Conservation (phyloP, 1,140 invertebrate species). For the Onthophagus taurus region DNA sequence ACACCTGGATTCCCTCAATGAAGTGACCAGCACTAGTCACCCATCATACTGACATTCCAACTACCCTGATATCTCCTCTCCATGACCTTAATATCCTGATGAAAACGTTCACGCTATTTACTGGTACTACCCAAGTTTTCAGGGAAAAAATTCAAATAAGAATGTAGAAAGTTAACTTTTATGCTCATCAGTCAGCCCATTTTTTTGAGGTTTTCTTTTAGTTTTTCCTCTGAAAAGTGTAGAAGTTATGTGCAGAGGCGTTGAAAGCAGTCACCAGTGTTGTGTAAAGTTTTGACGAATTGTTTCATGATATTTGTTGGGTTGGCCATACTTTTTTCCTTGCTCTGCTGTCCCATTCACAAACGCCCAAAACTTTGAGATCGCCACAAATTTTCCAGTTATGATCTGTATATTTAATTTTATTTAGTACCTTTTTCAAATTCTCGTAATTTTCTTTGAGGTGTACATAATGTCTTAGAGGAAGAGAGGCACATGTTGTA, state of each 20-base stretch:
- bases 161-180: no score
- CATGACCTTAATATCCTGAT: no score
- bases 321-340: not conserved
- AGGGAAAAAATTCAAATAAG: constrained; percentile 1
- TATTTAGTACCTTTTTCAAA: constrained; percentile 1
- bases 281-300: no score
- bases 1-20: constrained; percentile 1
- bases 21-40: not conserved
- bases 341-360: not conserved
- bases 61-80: no score
- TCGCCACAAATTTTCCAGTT: not conserved
- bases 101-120: not conserved
- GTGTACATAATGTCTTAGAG: no score
- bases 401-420: constrained; percentile 1
- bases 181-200: no score
- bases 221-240: not conserved
- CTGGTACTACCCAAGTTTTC: constrained; percentile 1
- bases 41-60: constrained; percentile 1
- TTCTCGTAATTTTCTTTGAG: not conserved
- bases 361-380: no score
- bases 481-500: no score
- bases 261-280: not conserved
- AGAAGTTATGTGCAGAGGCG: constrained; percentile 1
- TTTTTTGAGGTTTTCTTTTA: no score
- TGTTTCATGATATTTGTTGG: constrained; percentile 1